Conservation (phyloP, 2,113 vertebrate species). For the Callithrix jacchus region DNA sequence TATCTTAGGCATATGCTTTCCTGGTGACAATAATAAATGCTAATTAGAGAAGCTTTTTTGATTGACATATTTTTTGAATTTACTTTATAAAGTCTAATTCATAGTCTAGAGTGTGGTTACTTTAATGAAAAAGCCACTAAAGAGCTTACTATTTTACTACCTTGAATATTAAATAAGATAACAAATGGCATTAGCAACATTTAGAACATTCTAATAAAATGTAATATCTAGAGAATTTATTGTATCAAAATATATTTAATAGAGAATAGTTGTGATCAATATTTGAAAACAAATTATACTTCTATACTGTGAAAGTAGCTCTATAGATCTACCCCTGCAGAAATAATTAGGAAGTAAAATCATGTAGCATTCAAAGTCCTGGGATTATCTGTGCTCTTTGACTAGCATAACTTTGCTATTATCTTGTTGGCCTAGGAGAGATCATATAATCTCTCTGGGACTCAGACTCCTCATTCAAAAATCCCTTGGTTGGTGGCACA, state of each 20-base stretch:
- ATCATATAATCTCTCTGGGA: slow-evolving; percentile 21
- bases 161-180: slow-evolving; percentile 25
- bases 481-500: slow-evolving; percentile 10
- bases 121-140: neutral
- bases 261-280: neutral
- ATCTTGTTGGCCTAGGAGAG: neutral
- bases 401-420: slow-evolving; percentile 10
- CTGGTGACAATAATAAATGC: neutral
- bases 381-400: neutral
- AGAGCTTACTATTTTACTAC: slow-evolving; percentile 4
- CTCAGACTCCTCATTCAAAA: slow-evolving; percentile 28
- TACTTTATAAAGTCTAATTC: slow-evolving; percentile 13
- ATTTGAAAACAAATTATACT: slow-evolving; percentile 41
- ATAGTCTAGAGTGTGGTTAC: neutral
- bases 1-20: neutral
- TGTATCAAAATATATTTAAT: slow-evolving; percentile 5
- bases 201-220: slow-evolving; percentile 35
- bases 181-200: neutral
- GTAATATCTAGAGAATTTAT: slow-evolving; percentile 28
- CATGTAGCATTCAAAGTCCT: neutral
- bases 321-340: neutral
- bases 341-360: slow-evolving; percentile 47
- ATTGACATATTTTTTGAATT: slow-evolving; percentile 12
- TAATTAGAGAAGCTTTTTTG: neutral
- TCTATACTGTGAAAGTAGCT: slow-evolving; percentile 8